Conservation (phyloP, 2,888 invertebrate genomes). For the Baccha elongata region DNA sequence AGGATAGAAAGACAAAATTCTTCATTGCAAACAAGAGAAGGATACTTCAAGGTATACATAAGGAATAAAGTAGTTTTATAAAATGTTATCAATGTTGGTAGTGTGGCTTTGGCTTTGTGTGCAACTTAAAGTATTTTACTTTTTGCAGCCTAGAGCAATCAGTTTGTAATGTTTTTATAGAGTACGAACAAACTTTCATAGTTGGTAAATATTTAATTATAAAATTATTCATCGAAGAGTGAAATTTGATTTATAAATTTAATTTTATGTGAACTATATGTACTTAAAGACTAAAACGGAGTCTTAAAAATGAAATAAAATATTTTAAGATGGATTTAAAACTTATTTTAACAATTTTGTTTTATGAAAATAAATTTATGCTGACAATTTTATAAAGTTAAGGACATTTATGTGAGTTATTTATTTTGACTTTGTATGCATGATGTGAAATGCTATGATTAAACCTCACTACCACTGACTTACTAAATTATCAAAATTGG, state of each 20-base stretch:
- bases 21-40: not conserved
- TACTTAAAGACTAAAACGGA: too few species aligned
- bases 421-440: too few species aligned
- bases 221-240: conserved; percentile 8
- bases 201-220: conserved; percentile 15
- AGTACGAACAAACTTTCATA: not conserved
- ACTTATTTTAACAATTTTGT: too few species aligned
- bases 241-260: not conserved
- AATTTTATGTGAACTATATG: too few species aligned
- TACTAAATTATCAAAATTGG: too few species aligned
- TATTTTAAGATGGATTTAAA: too few species aligned
- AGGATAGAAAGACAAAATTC: conserved; percentile 10
- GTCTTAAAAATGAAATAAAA: too few species aligned
- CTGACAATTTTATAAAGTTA: too few species aligned
- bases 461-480: too few species aligned
- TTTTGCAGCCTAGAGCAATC: not conserved
- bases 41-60: not conserved
- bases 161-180: not conserved
- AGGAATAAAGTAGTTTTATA: conserved; percentile 11
- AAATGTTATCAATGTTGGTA: not conserved
- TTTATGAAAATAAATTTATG: too few species aligned
- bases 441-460: too few species aligned
- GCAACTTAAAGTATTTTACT: conserved; percentile 13
- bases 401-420: too few species aligned
- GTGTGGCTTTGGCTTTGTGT: conserved; percentile 28